These are phyloP conservation scores for Macropodus opercularis DNA, from an alignment of 2,797 vertebrate species.

Conservation along the genomic window DNA sequence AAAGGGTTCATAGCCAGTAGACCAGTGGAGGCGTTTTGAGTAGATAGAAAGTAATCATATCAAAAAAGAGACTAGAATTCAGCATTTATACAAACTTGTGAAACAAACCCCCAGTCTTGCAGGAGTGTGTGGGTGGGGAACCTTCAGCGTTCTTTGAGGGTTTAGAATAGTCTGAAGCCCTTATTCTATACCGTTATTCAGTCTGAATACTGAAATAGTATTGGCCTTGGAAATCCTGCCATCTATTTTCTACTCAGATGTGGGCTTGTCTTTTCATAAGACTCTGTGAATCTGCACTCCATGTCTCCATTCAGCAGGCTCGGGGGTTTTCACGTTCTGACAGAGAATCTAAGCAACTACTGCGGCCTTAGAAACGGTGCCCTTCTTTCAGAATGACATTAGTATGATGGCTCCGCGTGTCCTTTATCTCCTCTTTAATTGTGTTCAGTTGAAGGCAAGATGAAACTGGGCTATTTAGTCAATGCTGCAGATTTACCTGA, in stretches of 20 bases:
- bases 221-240: slow-evolving; percentile 47
- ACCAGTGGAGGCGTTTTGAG: slow-evolving; percentile 14
- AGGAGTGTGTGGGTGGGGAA: slow-evolving; percentile 40
- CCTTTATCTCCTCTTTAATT: slow-evolving; percentile 8
- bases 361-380: slow-evolving; percentile 6
- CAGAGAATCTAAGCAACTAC: slow-evolving; percentile 6
- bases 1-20: too few species aligned
- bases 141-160: slow-evolving; percentile 47
- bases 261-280: slow-evolving; percentile 39
- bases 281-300: slow-evolving; percentile 40
- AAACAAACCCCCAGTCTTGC: slow-evolving; percentile 38
- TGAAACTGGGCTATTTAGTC: slow-evolving; percentile 37
- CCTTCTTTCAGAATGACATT: slow-evolving; percentile 9
- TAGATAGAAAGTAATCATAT: slow-evolving; percentile 13
- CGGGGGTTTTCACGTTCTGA: slow-evolving; percentile 17
- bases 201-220: slow-evolving; percentile 52
- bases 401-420: background rate
- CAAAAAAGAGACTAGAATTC: slow-evolving; percentile 24
- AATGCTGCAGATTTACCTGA: slow-evolving; percentile 34
- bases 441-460: slow-evolving; percentile 20
- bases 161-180: slow-evolving; percentile 45
- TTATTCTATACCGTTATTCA: slow-evolving; percentile 44
- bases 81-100: slow-evolving; percentile 36
- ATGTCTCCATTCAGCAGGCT: slow-evolving; percentile 34
- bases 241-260: slow-evolving; percentile 38